Percentiles rank a stretch among this genome's conserved stretches.
Conservation (phyloP, 2,888 invertebrate genomes). For the Sepioteuthis lessoniana region DNA sequence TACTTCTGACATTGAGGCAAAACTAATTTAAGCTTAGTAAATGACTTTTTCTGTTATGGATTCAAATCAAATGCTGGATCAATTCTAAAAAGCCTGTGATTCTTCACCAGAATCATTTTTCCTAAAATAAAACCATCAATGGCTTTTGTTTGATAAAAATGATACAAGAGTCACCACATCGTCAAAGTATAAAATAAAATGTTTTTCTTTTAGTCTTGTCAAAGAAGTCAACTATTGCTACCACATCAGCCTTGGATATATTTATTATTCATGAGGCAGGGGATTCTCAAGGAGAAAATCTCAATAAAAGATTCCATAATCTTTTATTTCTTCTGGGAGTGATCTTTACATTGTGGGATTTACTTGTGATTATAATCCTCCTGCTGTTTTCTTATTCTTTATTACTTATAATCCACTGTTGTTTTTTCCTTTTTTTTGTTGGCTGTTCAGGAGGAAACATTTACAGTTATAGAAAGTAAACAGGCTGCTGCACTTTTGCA, state of each 20-base stretch:
- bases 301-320: not conserved
- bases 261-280: not conserved
- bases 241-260: not conserved
- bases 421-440: not conserved
- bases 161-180: too few species aligned
- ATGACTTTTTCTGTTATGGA: too few species aligned
- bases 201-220: not conserved
- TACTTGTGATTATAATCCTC: not conserved
- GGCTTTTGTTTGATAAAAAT: too few species aligned
- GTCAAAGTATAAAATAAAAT: not conserved
- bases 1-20: too few species aligned
- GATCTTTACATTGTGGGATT: not conserved
- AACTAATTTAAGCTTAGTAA: too few species aligned
- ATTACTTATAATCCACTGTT: not conserved
- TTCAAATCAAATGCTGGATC: too few species aligned
- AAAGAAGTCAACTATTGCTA: not conserved
- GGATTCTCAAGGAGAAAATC: not conserved
- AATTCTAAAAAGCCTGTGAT: too few species aligned
- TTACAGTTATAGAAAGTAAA: not conserved
- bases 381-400: not conserved
- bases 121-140: too few species aligned
- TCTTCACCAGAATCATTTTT: too few species aligned
- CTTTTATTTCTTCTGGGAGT: constrained; percentile 4
- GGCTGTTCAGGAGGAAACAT: not conserved
- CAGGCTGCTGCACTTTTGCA: too few species aligned